These are phyloP conservation scores for Synanthedon formicaeformis DNA, from an alignment of 2,888 invertebrate species.

Conservation along the genomic window DNA sequence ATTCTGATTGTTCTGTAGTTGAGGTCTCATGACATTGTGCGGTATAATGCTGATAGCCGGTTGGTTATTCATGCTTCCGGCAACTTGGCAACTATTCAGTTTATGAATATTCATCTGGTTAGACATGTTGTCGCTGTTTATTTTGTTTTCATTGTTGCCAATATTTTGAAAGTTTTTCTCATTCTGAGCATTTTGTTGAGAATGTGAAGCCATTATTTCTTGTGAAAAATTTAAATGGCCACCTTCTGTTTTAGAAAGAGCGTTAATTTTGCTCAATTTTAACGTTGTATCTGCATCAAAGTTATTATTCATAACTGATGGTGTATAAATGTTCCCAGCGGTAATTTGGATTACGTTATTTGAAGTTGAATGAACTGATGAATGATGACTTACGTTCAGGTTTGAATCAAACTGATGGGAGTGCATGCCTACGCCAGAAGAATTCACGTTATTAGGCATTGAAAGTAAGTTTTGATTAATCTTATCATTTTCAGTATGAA, in stretches of 20 bases:
- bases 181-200: slow-evolving; percentile 54
- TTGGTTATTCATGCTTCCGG: slow-evolving; percentile 32
- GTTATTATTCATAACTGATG: slow-evolving; percentile 48
- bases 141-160: slow-evolving; percentile 49
- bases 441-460: slow-evolving; percentile 33
- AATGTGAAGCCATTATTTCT: slow-evolving; percentile 62
- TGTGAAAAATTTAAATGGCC: slow-evolving; percentile 61
- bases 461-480: slow-evolving; percentile 48
- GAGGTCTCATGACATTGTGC: slow-evolving; percentile 49
- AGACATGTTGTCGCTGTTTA: slow-evolving; percentile 34
- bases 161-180: slow-evolving; percentile 60
- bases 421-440: slow-evolving; percentile 38
- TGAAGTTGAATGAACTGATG: slow-evolving; percentile 42
- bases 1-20: slow-evolving; percentile 47
- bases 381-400: slow-evolving; percentile 49
- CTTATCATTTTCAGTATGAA: slow-evolving; percentile 47
- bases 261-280: slow-evolving; percentile 60
- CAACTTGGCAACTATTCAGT: slow-evolving; percentile 57
- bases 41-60: slow-evolving; percentile 60
- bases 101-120: slow-evolving; percentile 56
- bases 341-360: slow-evolving; percentile 63
- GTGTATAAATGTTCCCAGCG: slow-evolving; percentile 58
- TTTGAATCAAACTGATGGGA: slow-evolving; percentile 53
- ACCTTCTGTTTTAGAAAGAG: slow-evolving; percentile 58
- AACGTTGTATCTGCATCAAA: slow-evolving; percentile 61